A percentile compares a stretch with the other conserved stretches of the same genome.
phyloP scores from a whole-genome alignment of 2,888 invertebrate species.

The Steinernema hermaphroditum region DNA sequence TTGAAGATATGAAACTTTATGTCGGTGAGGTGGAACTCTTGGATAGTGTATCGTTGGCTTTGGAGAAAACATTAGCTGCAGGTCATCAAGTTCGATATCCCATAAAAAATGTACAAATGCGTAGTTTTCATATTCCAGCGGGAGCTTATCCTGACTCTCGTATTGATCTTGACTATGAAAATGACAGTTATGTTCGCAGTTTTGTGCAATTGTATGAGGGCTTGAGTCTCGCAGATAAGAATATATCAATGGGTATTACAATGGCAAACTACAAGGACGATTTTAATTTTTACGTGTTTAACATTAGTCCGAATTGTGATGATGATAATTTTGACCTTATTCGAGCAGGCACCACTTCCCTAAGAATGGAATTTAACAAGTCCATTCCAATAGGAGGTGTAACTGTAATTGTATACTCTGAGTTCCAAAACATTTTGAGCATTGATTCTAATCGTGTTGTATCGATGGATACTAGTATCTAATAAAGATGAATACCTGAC shows the following conservation, averaged over 20 bases:
- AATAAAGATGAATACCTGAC: too few relatives aligned
- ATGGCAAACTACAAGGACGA: not conserved
- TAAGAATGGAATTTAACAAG: not conserved
- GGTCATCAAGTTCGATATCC: not conserved
- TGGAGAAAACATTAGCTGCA: not conserved
- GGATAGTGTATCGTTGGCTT: not conserved
- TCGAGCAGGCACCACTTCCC: not conserved
- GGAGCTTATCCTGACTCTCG: not conserved
- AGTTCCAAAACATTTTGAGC: not conserved
- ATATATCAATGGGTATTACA: not conserved
- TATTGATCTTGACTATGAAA: not conserved
- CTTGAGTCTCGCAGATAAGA: not conserved
- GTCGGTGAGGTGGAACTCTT: not conserved
- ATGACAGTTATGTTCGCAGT: not conserved
- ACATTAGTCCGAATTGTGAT: not conserved
- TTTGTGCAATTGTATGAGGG: not conserved
- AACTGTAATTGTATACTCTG: not conserved
- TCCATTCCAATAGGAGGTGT: not conserved
- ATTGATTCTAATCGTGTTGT: not conserved
- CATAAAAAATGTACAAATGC: not conserved
- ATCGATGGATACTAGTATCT: not conserved
- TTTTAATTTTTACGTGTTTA: not conserved
- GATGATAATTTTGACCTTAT: not conserved
- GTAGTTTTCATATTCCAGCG: not conserved
- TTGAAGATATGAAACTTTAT: not conserved